A percentile compares a stretch with the other conserved stretches of the same genome.
Evolutionary conservation across 1,140 invertebrate species (phyloP).

Genomic region (Drosophila ambigua): DNA sequence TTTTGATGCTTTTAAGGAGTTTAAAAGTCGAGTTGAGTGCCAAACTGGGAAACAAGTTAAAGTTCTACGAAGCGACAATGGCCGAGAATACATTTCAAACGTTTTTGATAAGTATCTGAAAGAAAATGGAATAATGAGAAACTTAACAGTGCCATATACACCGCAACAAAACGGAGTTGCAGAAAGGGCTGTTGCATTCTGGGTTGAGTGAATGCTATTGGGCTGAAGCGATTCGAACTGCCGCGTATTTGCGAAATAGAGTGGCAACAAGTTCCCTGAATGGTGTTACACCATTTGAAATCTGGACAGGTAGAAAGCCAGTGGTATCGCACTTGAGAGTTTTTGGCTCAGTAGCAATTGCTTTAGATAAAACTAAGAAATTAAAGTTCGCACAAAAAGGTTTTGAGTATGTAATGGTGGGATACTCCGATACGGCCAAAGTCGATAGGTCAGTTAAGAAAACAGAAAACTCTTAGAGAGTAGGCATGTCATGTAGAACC

Average conservation of each 20-base stretch:
- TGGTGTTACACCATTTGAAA: neutral
- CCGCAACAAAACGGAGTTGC: slow-evolving; percentile 10
- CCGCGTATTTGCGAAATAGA: slow-evolving; percentile 1
- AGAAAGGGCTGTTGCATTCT: neutral
- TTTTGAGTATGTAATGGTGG: neutral
- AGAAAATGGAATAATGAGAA: neutral
- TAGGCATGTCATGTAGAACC: neutral
- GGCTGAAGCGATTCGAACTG: neutral
- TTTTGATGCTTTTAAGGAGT: no score
- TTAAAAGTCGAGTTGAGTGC: no score
- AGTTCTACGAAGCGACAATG: no score
- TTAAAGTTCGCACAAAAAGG: neutral
- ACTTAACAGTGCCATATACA: neutral
- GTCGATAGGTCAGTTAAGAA: neutral
- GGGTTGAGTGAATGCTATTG: neutral
- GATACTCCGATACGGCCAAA: neutral
- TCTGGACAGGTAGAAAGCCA: neutral
- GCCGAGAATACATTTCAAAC: no score
- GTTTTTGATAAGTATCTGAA: no score
- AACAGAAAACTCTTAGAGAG: neutral
- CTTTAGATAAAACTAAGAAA: neutral
- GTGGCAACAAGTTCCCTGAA: neutral
- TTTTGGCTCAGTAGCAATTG: neutral
- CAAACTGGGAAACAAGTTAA: no score
- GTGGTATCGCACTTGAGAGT: neutral